Conservation (phyloP, 1,140 invertebrate genomes). For the Cydia strobilella region DNA sequence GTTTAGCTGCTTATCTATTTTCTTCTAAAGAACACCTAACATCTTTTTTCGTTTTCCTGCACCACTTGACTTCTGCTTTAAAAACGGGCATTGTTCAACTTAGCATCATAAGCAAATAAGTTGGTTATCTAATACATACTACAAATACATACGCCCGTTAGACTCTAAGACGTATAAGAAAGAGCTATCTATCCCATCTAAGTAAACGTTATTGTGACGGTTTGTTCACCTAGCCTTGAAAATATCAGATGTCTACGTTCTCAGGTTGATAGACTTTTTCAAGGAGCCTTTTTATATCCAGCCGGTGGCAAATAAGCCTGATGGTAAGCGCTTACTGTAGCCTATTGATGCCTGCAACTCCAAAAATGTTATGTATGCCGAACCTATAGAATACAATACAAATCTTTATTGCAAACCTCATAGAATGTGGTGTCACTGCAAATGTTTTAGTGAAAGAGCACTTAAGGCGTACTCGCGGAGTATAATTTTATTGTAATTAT, state of each 20-base stretch:
- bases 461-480: too few relatives aligned
- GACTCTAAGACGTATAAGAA: background rate
- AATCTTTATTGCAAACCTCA: too few relatives aligned
- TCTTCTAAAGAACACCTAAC: too few relatives aligned
- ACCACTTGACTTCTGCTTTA: background rate
- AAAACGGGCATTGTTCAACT: background rate
- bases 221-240: conserved; percentile 2
- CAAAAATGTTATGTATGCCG: background rate
- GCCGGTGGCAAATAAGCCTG: background rate
- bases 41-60: background rate
- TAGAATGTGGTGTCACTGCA: too few relatives aligned
- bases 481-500: too few relatives aligned
- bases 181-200: conserved; percentile 12
- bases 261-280: background rate
- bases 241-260: background rate
- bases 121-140: background rate
- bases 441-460: too few relatives aligned
- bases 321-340: background rate
- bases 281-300: background rate
- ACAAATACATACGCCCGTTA: background rate
- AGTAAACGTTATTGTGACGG: conserved; percentile 16
- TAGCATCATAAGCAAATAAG: background rate
- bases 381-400: background rate
- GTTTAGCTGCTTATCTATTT: too few relatives aligned
- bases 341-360: background rate